Percentiles rank a stretch among this genome's conserved stretches.
These are phyloP conservation scores for Rhynchophorus ferrugineus DNA, from an alignment of 1,140 invertebrate genomes.

Conservation along the genomic window DNA sequence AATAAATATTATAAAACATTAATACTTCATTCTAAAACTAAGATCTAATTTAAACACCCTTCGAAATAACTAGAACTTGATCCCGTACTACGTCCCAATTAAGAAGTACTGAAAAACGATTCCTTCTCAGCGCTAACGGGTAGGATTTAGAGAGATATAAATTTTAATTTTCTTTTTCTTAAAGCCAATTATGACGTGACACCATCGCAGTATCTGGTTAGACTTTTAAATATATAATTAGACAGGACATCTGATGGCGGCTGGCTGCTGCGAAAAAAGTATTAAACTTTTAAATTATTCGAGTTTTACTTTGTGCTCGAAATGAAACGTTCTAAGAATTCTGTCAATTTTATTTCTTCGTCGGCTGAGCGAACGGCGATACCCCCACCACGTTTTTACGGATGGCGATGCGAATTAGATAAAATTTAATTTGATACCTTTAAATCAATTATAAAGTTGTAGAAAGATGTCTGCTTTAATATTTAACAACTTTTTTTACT, in stretches of 20 bases:
- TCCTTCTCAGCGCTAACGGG: constrained; percentile 10
- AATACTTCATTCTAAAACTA: no score
- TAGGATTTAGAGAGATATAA: constrained; percentile 26
- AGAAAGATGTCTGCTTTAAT: no score
- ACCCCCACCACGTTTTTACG: no score
- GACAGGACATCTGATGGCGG: constrained; percentile 18
- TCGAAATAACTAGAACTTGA: no score
- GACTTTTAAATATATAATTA: constrained; percentile 29
- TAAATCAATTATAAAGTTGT: no score
- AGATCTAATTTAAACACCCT: no score
- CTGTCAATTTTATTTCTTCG: constrained; percentile 13
- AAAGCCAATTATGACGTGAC: constrained; percentile 23
- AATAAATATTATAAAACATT: no score
- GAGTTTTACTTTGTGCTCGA: constrained; percentile 18
- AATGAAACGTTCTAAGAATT: constrained; percentile 9
- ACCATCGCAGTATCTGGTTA: constrained; percentile 23
- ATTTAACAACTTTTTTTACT: no score
- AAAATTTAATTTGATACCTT: no score
- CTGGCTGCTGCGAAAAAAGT: constrained; percentile 8
- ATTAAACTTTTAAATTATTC: constrained; percentile 23
- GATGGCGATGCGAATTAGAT: no score
- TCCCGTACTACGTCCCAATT: constrained; percentile 11
- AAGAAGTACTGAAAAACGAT: constrained; percentile 20
- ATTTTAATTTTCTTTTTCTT: constrained; percentile 30
- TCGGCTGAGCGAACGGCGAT: neutral